Evolutionary conservation across 2,797 vertebrate genomes (phyloP).

Genomic region (Enteromius viviparus): DNA sequence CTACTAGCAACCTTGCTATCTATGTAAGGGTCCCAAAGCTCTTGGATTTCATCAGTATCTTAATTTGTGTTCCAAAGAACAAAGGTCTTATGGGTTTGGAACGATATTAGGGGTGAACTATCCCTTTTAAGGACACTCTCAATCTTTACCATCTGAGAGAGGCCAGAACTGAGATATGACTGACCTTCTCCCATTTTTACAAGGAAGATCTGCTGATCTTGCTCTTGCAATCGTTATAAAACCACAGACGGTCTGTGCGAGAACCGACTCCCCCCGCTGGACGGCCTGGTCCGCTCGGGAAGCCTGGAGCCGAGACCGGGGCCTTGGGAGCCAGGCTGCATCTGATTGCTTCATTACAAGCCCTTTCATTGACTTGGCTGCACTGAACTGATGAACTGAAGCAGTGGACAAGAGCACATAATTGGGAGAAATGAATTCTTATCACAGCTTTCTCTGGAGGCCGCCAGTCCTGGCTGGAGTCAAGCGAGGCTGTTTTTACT

Average conservation of each 20-base stretch:
- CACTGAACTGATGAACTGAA: constrained; percentile 90
- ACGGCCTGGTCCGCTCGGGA: constrained; percentile 68
- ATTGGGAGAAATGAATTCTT: constrained; percentile 94
- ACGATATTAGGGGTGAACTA: background rate
- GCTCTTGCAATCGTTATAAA: constrained; percentile 73
- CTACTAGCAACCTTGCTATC: background rate
- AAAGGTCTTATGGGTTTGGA: background rate
- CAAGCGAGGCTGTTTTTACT: constrained; percentile 57
- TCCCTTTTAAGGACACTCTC: background rate
- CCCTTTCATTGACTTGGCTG: constrained; percentile 90
- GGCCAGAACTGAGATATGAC: constrained; percentile 59
- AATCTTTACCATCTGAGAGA: constrained; percentile 65
- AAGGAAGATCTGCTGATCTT: constrained; percentile 64
- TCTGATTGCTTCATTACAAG: constrained; percentile 87
- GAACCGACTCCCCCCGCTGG: constrained; percentile 51
- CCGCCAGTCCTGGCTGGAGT: constrained; percentile 74
- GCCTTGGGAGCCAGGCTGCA: constrained; percentile 80
- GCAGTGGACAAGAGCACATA: constrained; percentile 88
- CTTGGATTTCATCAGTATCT: background rate
- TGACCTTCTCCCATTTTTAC: constrained; percentile 70
- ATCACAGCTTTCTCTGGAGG: constrained; percentile 86
- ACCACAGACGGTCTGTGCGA: constrained; percentile 60
- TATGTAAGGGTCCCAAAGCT: background rate
- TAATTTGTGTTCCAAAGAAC: background rate
- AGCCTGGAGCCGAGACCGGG: constrained; percentile 71